Evolutionary conservation across 2,888 invertebrate species (phyloP).

Genomic region (Lithophane ornitopus): DNA sequence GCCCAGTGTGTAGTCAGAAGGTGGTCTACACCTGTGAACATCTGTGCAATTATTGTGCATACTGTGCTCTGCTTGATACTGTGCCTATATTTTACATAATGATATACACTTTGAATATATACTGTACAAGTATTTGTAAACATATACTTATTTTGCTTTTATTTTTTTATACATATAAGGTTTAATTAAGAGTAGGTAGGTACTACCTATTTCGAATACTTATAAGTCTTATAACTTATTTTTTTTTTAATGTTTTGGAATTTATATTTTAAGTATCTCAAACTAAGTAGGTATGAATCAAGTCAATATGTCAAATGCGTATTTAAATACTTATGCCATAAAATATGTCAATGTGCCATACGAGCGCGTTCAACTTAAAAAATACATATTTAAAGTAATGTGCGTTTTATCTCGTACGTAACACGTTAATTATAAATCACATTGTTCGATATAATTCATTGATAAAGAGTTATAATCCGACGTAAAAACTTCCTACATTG

Average conservation of each 20-base stretch:
- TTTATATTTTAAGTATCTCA: neutral
- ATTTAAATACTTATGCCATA: no score
- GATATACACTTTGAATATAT: neutral
- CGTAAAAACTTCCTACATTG: conserved; percentile 51
- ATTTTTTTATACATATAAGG: neutral
- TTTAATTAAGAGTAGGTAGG: neutral
- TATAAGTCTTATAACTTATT: no score
- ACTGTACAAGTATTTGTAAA: conserved; percentile 8
- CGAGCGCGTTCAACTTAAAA: neutral
- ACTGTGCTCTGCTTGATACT: neutral
- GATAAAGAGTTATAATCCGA: conserved; percentile 39
- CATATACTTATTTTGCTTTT: conserved; percentile 10
- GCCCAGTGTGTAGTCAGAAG: neutral
- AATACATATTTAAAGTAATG: neutral
- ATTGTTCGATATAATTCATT: conserved; percentile 14
- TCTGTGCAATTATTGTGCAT: neutral
- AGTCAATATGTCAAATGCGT: neutral
- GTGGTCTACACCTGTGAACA: neutral
- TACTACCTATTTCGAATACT: conserved; percentile 15
- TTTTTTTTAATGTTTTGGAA: neutral
- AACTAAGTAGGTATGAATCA: neutral
- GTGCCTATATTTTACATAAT: conserved; percentile 1
- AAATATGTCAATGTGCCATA: neutral
- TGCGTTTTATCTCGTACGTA: conserved; percentile 24
- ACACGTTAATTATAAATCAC: conserved; percentile 21